Evolutionary conservation across 2,113 vertebrate species (phyloP), one percentile per base, ranked within the genome.

Genomic region (Gymnarchus niloticus): DNA sequence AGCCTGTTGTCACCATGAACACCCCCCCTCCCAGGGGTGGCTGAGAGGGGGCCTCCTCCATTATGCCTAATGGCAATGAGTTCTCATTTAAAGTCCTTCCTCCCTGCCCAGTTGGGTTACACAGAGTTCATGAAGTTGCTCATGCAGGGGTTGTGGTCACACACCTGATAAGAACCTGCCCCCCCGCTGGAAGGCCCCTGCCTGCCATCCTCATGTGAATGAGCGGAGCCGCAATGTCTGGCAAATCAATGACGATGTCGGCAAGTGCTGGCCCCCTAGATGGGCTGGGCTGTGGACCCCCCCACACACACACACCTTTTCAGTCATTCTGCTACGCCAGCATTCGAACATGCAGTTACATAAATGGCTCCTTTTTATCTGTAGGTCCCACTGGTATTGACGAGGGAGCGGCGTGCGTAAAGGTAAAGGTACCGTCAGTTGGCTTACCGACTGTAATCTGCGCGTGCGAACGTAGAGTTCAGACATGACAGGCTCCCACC

Each of bases 401-500:
- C 49, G 57, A 59, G 56, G 14, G 1, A 52, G 48, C 23, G 54
- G 84, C 86, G 25, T 25, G 86, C 81, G 86, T 86, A 86, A 87
- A 87, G 80, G 89, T 82, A 83, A 61, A 83, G 84, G 87, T 91
- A 92, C 93, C 90, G 88, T 91, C 92, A 90, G 91, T n/a, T 91
- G 92, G 91, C 91, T 91, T 23, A 80, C 73, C 88, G 92, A 93
- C 94, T 93, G 91, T 87, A 93, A 93, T 93, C 90, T 91, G 90
- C 92, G 92, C 91, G 91, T 92, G 90, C 91, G 91, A 94, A 92
- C 92, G 91, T 92, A 89, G 87, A 87, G 87, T 89, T 89, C 85
- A 90, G 89, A 86, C 87, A 86, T 90, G 83, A 49, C 83, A 89
- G 90, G 91, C 88, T 89, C 87, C 81, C 89, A 84, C 89, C 89